Percentiles rank a stretch among this genome's conserved stretches.
Conservation (phyloP, 2,888 invertebrate genomes). For the Ectobius pallidus region DNA sequence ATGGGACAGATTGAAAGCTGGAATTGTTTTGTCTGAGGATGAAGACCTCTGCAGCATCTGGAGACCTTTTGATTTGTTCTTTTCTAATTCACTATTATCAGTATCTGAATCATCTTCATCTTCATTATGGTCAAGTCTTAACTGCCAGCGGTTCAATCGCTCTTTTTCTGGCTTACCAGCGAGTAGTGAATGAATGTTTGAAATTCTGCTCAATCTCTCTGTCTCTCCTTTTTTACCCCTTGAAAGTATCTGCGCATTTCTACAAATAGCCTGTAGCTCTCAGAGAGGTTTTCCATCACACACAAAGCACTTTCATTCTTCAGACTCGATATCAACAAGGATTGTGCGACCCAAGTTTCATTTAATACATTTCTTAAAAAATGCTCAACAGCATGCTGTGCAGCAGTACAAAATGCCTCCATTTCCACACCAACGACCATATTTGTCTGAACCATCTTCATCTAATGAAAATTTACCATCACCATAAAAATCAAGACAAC, state of each 20-base stretch:
- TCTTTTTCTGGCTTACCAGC: too few species aligned
- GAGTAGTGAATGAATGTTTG: too few species aligned
- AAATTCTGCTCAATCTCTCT: too few species aligned
- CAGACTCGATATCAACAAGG: slow-evolving; percentile 46
- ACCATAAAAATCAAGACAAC: slow-evolving; percentile 47
- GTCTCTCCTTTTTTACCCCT: slow-evolving; percentile 21
- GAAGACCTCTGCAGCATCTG: too few species aligned
- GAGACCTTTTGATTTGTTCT: too few species aligned
- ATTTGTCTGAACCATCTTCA: slow-evolving; percentile 56
- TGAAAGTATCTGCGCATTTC: slow-evolving; percentile 38
- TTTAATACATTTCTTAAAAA: slow-evolving; percentile 56
- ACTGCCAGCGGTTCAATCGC: too few species aligned
- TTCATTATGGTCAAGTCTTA: too few species aligned
- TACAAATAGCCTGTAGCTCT: slow-evolving; percentile 53
- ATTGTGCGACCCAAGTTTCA: slow-evolving; percentile 56
- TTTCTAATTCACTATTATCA: too few species aligned
- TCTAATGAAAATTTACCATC: slow-evolving; percentile 49
- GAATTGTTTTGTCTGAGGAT: too few species aligned
- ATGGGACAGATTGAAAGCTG: too few species aligned
- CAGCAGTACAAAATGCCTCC: slow-evolving; percentile 56
- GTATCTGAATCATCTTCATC: too few species aligned
- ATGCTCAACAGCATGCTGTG: slow-evolving; percentile 56
- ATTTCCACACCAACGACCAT: slow-evolving; percentile 59
- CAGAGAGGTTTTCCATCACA: slow-evolving; percentile 56
- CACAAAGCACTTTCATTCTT: slow-evolving; percentile 58